Conservation (phyloP, 2,797 vertebrate genomes). For the Amblyopsis hoosieri region DNA sequence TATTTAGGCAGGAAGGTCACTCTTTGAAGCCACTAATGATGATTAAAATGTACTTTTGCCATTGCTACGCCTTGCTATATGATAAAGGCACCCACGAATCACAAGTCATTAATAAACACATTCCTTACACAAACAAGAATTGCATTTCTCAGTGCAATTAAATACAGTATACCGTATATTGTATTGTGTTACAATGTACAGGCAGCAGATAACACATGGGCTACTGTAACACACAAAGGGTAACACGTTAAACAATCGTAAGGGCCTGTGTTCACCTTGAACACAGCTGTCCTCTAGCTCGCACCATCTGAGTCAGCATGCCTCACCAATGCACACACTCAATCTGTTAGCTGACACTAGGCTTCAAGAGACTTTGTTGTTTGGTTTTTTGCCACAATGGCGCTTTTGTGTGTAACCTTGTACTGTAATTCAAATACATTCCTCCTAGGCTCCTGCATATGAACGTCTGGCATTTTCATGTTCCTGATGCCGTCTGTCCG, state of each 20-base stretch:
- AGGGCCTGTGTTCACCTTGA: conserved; percentile 68
- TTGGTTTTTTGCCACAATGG: conserved; percentile 56
- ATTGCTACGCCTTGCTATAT: no score
- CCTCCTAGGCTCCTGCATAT: neutral
- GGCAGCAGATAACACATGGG: conserved; percentile 9
- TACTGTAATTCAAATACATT: conserved; percentile 59
- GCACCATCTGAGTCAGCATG: conserved; percentile 65
- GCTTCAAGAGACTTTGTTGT: conserved; percentile 52
- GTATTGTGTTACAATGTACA: conserved; percentile 4
- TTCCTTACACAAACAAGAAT: no score
- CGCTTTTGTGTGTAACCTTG: conserved; percentile 66
- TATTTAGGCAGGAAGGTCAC: no score
- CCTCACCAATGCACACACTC: conserved; percentile 43
- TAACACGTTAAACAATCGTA: conserved; percentile 26
- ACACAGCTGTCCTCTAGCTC: conserved; percentile 49
- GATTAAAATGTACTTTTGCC: no score
- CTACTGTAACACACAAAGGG: conserved; percentile 12
- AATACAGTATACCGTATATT: no score
- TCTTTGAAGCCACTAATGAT: no score
- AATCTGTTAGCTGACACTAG: conserved; percentile 62
- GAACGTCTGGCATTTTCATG: conserved; percentile 2
- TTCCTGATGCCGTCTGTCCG: neutral
- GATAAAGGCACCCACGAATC: no score
- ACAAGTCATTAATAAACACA: no score
- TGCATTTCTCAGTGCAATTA: no score